These are phyloP conservation scores for Busseola fusca DNA, from an alignment of 2,888 invertebrate species.

Conservation along the genomic window DNA sequence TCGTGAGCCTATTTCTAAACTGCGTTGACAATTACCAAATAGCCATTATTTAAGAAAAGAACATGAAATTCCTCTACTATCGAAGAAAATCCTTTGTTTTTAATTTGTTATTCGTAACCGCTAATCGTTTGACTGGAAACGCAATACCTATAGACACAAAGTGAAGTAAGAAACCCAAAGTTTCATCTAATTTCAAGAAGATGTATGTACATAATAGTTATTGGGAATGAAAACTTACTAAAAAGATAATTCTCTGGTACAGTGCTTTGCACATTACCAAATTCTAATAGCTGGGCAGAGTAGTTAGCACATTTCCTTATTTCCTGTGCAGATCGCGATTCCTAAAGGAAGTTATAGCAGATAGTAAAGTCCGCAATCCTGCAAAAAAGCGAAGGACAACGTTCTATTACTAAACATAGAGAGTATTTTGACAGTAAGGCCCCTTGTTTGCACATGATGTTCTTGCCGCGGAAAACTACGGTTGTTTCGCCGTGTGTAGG, in stretches of 20 bases:
- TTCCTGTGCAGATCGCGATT: neutral
- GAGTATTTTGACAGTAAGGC: neutral
- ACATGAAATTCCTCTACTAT: neutral
- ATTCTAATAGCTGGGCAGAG: neutral
- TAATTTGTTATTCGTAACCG: neutral
- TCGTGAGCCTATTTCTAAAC: neutral
- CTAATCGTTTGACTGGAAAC: neutral
- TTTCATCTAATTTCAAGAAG: neutral
- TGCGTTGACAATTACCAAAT: neutral
- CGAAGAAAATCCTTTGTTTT: neutral
- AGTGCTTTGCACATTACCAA: no score
- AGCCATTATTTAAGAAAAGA: neutral
- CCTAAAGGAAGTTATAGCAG: no score
- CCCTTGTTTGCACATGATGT: neutral
- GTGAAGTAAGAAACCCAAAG: neutral
- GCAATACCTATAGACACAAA: neutral
- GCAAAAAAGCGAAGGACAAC: neutral
- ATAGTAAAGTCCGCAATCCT: neutral
- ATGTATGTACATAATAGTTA: neutral
- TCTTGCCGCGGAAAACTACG: neutral
- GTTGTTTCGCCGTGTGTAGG: neutral
- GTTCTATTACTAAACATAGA: neutral
- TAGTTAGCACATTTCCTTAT: neutral
- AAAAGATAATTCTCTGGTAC: no score
- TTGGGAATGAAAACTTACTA: neutral